Conservation (phyloP, 1,140 invertebrate genomes). For the Bursaphelenchus mucronatus region DNA sequence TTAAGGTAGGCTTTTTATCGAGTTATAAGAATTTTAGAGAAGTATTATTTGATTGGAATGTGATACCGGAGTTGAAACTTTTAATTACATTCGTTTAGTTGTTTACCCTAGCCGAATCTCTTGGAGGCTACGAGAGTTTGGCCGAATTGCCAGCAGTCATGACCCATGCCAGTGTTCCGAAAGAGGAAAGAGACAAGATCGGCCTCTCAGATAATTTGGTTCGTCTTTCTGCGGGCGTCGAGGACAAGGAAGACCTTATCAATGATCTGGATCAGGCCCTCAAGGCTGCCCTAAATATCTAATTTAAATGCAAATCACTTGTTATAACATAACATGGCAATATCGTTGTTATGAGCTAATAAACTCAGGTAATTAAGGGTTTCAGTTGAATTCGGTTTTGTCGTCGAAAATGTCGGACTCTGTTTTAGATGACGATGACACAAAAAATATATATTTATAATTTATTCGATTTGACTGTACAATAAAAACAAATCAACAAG, state of each 20-base stretch:
- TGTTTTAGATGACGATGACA: neutral
- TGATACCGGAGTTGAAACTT: neutral
- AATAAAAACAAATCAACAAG: too few relatives aligned
- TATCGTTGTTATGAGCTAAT: too few relatives aligned
- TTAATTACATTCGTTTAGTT: slow-evolving; percentile 35
- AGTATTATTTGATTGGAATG: neutral
- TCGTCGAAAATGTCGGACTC: neutral
- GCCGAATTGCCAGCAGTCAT: slow-evolving; percentile 63
- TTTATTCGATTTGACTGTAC: too few relatives aligned
- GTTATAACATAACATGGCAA: too few relatives aligned
- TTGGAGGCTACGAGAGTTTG: slow-evolving; percentile 64
- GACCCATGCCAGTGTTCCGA: slow-evolving; percentile 26
- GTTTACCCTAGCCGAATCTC: slow-evolving; percentile 63
- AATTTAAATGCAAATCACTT: too few relatives aligned
- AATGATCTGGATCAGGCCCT: slow-evolving; percentile 77
- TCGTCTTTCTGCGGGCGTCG: slow-evolving; percentile 83
- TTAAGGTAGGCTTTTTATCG: slow-evolving; percentile 22
- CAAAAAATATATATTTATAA: too few relatives aligned
- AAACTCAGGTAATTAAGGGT: slow-evolving; percentile 9
- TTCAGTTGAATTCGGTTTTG: neutral
- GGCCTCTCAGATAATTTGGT: slow-evolving; percentile 82
- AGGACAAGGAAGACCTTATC: slow-evolving; percentile 79
- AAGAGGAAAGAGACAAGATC: slow-evolving; percentile 69
- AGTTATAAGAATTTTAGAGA: too few relatives aligned
- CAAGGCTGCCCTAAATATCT: slow-evolving; percentile 11